A percentile compares a stretch with the other conserved stretches of the same genome.
phyloP scores from a whole-genome alignment of 2,888 invertebrate genomes.

The Aplocera efformata region DNA sequence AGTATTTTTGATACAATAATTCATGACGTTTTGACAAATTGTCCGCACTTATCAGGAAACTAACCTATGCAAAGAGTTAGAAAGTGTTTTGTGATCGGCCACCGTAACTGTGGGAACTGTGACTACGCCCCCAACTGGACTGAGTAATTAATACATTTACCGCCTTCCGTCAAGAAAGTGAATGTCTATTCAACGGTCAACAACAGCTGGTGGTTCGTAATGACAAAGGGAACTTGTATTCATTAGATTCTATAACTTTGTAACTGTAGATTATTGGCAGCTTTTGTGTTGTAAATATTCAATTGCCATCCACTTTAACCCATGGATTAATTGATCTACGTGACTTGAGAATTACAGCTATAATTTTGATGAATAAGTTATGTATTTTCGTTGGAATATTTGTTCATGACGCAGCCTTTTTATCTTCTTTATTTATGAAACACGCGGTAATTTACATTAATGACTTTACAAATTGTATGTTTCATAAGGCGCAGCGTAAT shows the following conservation, averaged over 20 bases:
- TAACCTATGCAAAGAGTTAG: slow-evolving; percentile 20
- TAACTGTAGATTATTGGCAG: slow-evolving; percentile 15
- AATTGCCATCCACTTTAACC: neutral
- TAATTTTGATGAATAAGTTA: slow-evolving; percentile 6
- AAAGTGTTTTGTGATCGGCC: slow-evolving; percentile 25
- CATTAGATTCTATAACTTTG: slow-evolving; percentile 4
- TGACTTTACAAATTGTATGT: too few species aligned
- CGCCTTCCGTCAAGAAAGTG: slow-evolving; percentile 26
- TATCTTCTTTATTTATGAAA: too few species aligned
- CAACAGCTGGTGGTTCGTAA: slow-evolving; percentile 6
- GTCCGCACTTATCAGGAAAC: slow-evolving; percentile 3
- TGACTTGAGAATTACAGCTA: slow-evolving; percentile 1
- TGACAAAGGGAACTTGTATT: slow-evolving; percentile 9
- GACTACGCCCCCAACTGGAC: slow-evolving; percentile 22
- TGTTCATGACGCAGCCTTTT: too few species aligned
- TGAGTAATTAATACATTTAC: slow-evolving; percentile 27
- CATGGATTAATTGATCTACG: slow-evolving; percentile 5
- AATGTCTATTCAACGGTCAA: slow-evolving; percentile 7
- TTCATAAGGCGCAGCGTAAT: slow-evolving; percentile 3
- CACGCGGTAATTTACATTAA: too few species aligned
- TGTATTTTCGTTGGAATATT: neutral
- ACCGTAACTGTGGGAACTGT: slow-evolving; percentile 29
- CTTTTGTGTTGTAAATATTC: slow-evolving; percentile 4
- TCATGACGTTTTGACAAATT: too few species aligned
- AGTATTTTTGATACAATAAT: too few species aligned